Conservation (phyloP, 1,140 invertebrate genomes). For the Hetaerina americana region DNA sequence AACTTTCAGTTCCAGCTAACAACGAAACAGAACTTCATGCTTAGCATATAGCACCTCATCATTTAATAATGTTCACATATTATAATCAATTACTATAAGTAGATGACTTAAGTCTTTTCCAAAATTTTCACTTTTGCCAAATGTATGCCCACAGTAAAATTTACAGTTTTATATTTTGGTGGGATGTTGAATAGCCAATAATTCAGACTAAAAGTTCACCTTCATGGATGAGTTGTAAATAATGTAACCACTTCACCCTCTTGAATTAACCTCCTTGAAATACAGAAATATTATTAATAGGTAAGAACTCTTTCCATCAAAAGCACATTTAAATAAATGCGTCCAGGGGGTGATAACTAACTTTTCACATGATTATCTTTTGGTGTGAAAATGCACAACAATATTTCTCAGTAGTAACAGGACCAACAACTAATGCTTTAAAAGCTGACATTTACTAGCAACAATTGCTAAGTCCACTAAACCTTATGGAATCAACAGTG, state of each 20-base stretch:
- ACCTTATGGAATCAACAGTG: neutral
- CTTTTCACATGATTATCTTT: neutral
- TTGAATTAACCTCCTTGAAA: neutral
- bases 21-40: neutral
- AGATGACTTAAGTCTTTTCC: neutral
- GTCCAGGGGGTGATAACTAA: neutral
- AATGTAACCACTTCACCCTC: neutral
- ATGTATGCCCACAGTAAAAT: neutral
- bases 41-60: neutral
- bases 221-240: neutral
- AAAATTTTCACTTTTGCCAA: neutral
- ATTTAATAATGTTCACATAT: neutral
- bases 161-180: neutral
- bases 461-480: neutral
- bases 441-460: neutral
- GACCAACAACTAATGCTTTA: neutral
- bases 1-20: neutral
- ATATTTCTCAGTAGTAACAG: neutral
- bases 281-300: neutral
- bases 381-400: neutral
- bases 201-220: neutral
- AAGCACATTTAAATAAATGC: neutral
- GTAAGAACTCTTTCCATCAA: neutral
- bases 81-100: neutral
- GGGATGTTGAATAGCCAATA: neutral